Conservation (phyloP, 2,888 invertebrate species). For the Hanleya hanleyi region DNA sequence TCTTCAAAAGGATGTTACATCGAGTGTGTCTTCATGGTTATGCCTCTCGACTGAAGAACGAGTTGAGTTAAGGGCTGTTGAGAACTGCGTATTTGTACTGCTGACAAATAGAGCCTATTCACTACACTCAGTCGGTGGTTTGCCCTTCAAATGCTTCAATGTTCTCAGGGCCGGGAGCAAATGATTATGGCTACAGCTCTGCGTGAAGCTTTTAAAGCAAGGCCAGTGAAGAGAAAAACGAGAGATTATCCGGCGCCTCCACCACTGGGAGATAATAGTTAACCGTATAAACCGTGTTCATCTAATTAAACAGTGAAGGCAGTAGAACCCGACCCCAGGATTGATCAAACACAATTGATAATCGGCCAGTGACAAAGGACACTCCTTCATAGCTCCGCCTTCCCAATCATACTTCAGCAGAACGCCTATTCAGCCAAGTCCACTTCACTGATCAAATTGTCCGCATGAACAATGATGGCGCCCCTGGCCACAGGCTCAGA, state of each 20-base stretch:
- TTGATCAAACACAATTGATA: not conserved
- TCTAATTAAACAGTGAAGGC: conserved; percentile 6
- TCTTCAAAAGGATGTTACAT: too few relatives aligned
- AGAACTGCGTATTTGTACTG: not conserved
- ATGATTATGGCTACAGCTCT: not conserved
- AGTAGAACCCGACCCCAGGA: not conserved
- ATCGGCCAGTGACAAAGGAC: not conserved
- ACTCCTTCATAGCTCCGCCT: not conserved
- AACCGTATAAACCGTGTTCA: not conserved
- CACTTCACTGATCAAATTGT: not conserved
- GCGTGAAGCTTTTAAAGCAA: not conserved
- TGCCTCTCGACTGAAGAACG: not conserved
- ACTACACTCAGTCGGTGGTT: not conserved
- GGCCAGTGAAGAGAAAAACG: not conserved
- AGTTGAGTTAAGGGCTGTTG: not conserved
- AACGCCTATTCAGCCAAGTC: not conserved
- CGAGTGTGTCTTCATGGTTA: not conserved
- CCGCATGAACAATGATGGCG: conserved; percentile 4
- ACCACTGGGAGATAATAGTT: not conserved
- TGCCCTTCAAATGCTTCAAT: not conserved
- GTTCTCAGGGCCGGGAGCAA: not conserved
- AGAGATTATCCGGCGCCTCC: not conserved
- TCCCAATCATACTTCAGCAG: not conserved
- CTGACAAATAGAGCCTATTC: not conserved
- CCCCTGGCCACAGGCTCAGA: not conserved